These are phyloP conservation scores for Nephila pilipes DNA, from an alignment of 1,140 invertebrate species.

Conservation along the genomic window DNA sequence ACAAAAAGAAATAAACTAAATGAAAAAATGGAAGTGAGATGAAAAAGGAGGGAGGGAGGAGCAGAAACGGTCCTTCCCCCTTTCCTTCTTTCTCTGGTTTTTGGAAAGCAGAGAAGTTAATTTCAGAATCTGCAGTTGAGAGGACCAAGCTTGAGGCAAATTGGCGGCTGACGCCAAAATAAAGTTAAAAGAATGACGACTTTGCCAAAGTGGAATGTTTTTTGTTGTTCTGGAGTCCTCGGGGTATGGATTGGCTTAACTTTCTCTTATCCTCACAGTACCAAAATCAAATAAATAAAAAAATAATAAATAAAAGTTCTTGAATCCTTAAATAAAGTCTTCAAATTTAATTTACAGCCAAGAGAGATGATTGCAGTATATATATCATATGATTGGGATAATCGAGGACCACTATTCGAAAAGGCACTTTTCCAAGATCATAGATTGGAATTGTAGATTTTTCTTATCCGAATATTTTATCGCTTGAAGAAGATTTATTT, in stretches of 20 bases:
- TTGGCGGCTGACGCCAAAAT: conserved; percentile 46
- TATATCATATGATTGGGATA: conserved; percentile 13
- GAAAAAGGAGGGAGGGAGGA: conserved; percentile 4
- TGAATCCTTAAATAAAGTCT: conserved; percentile 43
- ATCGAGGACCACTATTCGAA: neutral
- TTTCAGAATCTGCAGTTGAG: conserved; percentile 66
- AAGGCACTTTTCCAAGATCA: neutral
- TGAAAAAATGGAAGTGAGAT: neutral
- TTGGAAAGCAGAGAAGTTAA: conserved; percentile 56
- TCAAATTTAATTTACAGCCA: conserved; percentile 59
- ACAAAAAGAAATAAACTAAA: neutral
- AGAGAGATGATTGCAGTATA: conserved; percentile 31
- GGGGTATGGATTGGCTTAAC: conserved; percentile 58
- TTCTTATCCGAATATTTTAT: neutral
- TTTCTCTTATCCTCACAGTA: neutral
- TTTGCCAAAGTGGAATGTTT: conserved; percentile 33
- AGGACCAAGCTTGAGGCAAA: conserved; percentile 38
- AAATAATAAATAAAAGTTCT: neutral
- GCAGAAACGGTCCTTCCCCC: neutral
- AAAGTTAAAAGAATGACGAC: conserved; percentile 70
- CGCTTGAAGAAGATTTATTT: too few species aligned
- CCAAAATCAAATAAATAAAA: conserved; percentile 44
- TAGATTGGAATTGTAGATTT: neutral
- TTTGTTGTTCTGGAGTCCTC: conserved; percentile 35
- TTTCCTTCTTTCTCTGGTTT: neutral